Percentiles rank a stretch among this genome's conserved stretches.
Evolutionary conservation across 2,888 invertebrate genomes (phyloP).

Genomic region (Rhopalosiphum nymphaeae): DNA sequence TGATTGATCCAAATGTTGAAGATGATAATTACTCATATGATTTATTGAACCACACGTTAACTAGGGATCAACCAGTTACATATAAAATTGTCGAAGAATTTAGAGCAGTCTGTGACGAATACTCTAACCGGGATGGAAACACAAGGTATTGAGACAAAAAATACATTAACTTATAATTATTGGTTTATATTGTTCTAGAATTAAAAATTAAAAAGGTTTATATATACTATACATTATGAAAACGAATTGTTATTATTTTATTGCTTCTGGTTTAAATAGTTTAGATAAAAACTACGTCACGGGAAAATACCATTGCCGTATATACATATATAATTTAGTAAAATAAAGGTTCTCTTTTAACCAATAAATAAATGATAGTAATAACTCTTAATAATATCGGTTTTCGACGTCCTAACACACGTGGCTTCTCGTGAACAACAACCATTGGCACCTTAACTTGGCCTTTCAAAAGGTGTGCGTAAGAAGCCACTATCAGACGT

Average conservation of each 20-base stretch:
- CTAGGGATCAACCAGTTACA: conserved; percentile 75
- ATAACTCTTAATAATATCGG: not conserved
- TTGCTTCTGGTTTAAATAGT: not conserved
- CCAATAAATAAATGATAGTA: not conserved
- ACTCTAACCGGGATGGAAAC: conserved; percentile 71
- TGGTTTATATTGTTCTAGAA: not conserved
- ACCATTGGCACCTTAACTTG: conserved; percentile 76
- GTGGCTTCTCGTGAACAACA: conserved; percentile 79
- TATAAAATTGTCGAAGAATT: conserved; percentile 75
- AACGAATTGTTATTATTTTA: not conserved
- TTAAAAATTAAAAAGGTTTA: not conserved
- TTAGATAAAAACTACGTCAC: not conserved
- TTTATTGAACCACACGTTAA: conserved; percentile 76
- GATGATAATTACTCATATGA: conserved; percentile 73
- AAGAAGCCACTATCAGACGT: conserved; percentile 75
- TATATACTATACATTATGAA: no score
- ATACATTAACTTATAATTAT: conserved; percentile 12
- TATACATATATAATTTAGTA: not conserved
- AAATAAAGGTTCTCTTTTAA: not conserved
- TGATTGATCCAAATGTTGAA: conserved; percentile 69
- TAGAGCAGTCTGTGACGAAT: conserved; percentile 74
- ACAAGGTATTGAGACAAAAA: conserved; percentile 70
- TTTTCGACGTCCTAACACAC: conserved; percentile 74
- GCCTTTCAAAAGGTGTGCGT: conserved; percentile 72
- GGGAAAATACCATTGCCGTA: not conserved